These are phyloP conservation scores for Trididemnum nubilum DNA, from an alignment of 23 tunicate species.

Conservation along the genomic window DNA sequence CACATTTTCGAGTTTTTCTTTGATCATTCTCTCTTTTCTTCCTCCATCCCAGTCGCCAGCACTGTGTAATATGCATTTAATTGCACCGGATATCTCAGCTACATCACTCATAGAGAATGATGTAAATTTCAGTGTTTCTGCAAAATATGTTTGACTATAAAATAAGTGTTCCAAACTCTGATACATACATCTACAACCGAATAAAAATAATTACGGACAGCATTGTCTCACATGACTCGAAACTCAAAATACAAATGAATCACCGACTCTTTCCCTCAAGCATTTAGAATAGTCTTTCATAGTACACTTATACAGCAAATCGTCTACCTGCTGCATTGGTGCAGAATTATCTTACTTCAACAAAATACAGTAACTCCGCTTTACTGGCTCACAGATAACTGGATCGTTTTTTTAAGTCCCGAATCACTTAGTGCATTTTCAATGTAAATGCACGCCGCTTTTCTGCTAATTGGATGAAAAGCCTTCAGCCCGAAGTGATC, in stretches of 20 bases:
- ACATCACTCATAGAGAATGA: background rate
- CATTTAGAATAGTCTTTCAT: background rate
- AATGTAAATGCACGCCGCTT: no score
- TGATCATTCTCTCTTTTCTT: background rate
- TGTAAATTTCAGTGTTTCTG: background rate
- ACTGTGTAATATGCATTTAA: no score
- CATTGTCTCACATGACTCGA: background rate
- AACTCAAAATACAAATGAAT: background rate
- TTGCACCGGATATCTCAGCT: background rate
- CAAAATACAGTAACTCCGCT: no score
- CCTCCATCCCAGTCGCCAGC: no score
- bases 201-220: no score
- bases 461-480: no score
- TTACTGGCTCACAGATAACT: background rate
- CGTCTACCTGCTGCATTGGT: background rate
- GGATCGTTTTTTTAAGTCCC: background rate
- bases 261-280: background rate
- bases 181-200: no score
- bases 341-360: no score
- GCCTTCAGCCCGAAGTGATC: no score
- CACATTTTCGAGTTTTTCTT: background rate
- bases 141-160: no score
- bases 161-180: background rate
- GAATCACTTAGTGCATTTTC: no score
- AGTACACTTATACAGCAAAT: background rate